Base-by-base conservation (phyloP, 1,140 invertebrate species). In the Drosophila sproati region DNA sequence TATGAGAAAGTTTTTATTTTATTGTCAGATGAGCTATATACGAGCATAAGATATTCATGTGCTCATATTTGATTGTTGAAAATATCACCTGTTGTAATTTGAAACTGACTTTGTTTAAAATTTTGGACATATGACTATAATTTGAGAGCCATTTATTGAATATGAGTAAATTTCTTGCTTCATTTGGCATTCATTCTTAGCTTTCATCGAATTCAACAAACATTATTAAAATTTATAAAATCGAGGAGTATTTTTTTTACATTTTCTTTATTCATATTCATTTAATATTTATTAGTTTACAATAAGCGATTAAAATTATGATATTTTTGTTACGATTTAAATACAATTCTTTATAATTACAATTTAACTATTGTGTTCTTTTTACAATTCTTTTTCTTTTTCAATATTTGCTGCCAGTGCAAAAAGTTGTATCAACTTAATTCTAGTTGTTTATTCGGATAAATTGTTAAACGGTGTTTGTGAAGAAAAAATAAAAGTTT, bases 241-340 rank as follows among this genome's bases (percentile, higher is more conserved):
- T 29, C 2, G 0, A 1, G 3, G 39, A 6, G 28, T 2, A 28
- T 20, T 34, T 60, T 61, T 68, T 68, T 69, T 69, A 39, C 43
- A 37, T 63, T 54, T 70, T 71, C 73, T 83, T 88, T 87, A 91
- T 91, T 89, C 73, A 86, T 91, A 90, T 82, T 82, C 80, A 81
- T 88, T 88, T 91, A 86, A 78, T 86, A 83, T 91, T 89, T 92
- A 92, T 92, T 92, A 92, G 91, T 92, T 91, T 91, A 91, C 82
- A 92, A 78, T 92, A 92, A 92, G 85, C 88, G 77, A 92, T 88
- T 91, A 91, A 51, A 82, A 82, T 82, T 86, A 91, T 76, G 61
- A 51, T 73, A 69, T 74, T 73, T 61, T 60, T 57, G 32, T 73
- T 74, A 68, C 31, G 28, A 62, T 80, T 91, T 77, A 74, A 89